Evolutionary conservation across 2,113 vertebrate genomes (phyloP).

Genomic region (Excalfactoria chinensis): DNA sequence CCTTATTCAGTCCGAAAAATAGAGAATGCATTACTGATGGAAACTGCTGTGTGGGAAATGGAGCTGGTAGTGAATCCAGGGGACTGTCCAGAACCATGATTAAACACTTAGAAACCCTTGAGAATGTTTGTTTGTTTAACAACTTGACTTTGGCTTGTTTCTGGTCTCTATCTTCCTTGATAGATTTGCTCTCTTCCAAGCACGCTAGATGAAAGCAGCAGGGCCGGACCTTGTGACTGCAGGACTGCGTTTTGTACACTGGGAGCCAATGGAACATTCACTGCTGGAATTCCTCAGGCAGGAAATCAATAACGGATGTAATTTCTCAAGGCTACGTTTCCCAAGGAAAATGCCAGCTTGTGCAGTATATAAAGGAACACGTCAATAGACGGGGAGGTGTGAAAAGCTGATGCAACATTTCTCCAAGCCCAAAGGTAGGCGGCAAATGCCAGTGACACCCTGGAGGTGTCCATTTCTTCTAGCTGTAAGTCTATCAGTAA

Average conservation of each 20-base stretch:
- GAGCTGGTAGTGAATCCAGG: not conserved
- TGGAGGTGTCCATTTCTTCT: not conserved
- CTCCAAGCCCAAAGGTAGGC: not conserved
- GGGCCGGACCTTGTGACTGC: not conserved
- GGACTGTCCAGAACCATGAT: accelerated
- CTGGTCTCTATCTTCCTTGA: not conserved
- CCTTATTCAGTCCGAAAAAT: not conserved
- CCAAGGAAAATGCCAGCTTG: not conserved
- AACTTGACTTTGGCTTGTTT: not conserved
- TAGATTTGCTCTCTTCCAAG: not conserved
- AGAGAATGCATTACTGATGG: not conserved
- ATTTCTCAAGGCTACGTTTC: not conserved
- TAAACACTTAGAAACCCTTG: no score
- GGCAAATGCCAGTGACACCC: not conserved
- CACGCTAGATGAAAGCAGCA: not conserved
- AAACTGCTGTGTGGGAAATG: not conserved
- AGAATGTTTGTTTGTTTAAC: not conserved
- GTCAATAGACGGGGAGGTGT: not conserved
- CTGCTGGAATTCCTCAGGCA: not conserved
- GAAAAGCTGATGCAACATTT: not conserved
- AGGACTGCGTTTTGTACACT: not conserved
- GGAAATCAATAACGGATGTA: not conserved
- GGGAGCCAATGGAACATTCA: not conserved
- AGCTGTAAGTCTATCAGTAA: not conserved
- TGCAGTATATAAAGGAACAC: not conserved